A percentile compares a stretch with the other conserved stretches of the same genome.
These are phyloP conservation scores for Agrilus cyanescens DNA, from an alignment of 2,888 invertebrate species.

Conservation along the genomic window DNA sequence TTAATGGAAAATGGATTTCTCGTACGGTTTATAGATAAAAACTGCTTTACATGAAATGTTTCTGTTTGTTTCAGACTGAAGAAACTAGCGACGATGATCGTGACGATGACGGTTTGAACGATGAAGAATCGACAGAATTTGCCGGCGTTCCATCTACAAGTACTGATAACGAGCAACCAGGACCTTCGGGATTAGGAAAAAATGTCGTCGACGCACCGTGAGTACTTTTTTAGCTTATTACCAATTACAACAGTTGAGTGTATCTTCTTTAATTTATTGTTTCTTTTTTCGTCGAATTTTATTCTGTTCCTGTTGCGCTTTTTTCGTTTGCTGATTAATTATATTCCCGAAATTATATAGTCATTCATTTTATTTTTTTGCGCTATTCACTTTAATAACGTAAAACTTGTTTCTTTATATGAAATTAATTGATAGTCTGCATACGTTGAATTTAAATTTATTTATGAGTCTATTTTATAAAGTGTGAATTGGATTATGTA, in stretches of 20 bases:
- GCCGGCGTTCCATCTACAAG: conserved; percentile 27
- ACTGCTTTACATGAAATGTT: conserved; percentile 4
- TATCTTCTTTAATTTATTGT: neutral
- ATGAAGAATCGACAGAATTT: conserved; percentile 24
- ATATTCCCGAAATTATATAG: too few relatives aligned
- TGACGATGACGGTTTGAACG: conserved; percentile 23
- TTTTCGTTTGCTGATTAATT: too few relatives aligned
- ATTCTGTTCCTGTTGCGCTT: too few relatives aligned
- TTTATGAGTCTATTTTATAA: too few relatives aligned
- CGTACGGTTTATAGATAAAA: too few relatives aligned
- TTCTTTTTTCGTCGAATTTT: conserved; percentile 1
- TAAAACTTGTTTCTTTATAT: too few relatives aligned
- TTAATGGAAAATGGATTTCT: neutral
- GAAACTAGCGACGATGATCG: conserved; percentile 27
- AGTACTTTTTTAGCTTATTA: conserved; percentile 29
- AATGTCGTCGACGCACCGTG: conserved; percentile 32
- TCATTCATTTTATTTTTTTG: too few relatives aligned
- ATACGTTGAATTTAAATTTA: too few relatives aligned
- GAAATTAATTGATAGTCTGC: too few relatives aligned
- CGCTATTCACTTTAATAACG: too few relatives aligned
- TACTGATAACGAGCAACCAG: conserved; percentile 31
- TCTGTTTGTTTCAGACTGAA: conserved; percentile 25
- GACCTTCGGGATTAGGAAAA: conserved; percentile 34
- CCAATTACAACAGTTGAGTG: neutral
- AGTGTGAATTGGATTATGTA: too few relatives aligned